A percentile compares a stretch with the other conserved stretches of the same genome.
Evolutionary conservation across 2,113 vertebrate genomes (phyloP).

Genomic region (Taurulus bubalis): DNA sequence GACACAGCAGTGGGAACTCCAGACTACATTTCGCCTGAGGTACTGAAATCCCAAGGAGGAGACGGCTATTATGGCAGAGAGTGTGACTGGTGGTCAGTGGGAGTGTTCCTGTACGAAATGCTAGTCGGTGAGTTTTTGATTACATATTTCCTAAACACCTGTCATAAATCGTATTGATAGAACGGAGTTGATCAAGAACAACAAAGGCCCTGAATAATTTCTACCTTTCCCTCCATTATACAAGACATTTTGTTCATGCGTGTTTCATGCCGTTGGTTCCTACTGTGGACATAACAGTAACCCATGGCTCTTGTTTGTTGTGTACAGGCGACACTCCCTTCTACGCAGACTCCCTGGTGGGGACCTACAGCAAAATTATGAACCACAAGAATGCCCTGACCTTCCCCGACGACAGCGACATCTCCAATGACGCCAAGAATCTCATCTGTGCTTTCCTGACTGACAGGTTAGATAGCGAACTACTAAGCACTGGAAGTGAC

Average conservation of each 20-base stretch:
- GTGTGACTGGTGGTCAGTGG: slow-evolving; percentile 99
- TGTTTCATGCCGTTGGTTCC: neutral
- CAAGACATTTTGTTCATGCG: neutral
- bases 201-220: neutral
- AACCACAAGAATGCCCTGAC: slow-evolving; percentile 98
- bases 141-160: neutral
- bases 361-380: slow-evolving; percentile 99
- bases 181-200: neutral
- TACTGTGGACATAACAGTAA: neutral
- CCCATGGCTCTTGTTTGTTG: slow-evolving; percentile 12
- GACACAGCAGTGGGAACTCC: slow-evolving; percentile 98
- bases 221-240: neutral
- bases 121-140: slow-evolving; percentile 92
- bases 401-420: slow-evolving; percentile 97
- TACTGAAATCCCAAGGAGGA: slow-evolving; percentile 98
- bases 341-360: slow-evolving; percentile 98
- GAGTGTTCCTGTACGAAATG: slow-evolving; percentile 99
- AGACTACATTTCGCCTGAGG: slow-evolving; percentile 99
- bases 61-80: slow-evolving; percentile 98
- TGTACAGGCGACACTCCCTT: slow-evolving; percentile 96
- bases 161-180: neutral
- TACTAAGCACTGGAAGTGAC: neutral
- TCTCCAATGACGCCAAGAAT: slow-evolving; percentile 98
- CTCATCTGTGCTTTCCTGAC: slow-evolving; percentile 99
- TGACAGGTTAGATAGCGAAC: slow-evolving; percentile 89